phyloP scores from a whole-genome alignment of 2,113 vertebrate species.

The Alligator sinensis region DNA sequence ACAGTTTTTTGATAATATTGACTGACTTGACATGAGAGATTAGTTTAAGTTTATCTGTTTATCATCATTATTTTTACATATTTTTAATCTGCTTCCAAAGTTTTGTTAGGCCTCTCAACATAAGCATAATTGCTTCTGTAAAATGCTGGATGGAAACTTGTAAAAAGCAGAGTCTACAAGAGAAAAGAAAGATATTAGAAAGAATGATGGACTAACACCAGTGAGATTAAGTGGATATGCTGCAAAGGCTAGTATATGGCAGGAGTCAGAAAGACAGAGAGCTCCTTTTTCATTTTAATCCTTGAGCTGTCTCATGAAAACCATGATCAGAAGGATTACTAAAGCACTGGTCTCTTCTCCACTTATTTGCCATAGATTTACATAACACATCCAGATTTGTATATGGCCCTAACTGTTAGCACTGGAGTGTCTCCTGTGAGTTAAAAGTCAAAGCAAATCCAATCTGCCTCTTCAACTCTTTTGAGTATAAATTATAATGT shows the following conservation, averaged over 20 bases:
- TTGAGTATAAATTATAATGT: background rate
- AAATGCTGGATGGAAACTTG: background rate
- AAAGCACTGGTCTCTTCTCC: background rate
- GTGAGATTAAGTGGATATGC: background rate
- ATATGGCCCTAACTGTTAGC: background rate
- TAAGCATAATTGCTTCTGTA: background rate
- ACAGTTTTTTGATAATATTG: conserved; percentile 6
- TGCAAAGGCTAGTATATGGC: background rate
- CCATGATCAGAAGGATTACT: background rate
- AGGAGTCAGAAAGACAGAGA: background rate
- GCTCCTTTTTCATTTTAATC: background rate
- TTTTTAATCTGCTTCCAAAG: background rate
- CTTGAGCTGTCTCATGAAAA: background rate
- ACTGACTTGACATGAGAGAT: background rate
- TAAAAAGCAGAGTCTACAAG: background rate
- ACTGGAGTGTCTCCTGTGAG: background rate
- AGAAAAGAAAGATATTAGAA: background rate
- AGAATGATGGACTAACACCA: background rate
- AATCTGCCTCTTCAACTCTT: background rate
- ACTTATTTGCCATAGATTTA: too few relatives aligned
- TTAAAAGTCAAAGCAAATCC: background rate
- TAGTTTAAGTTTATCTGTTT: background rate
- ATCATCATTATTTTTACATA: background rate
- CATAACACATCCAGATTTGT: background rate
- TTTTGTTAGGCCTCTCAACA: background rate